phyloP scores from a whole-genome alignment of 1,140 invertebrate genomes.

The Schmidtea mediterranea region DNA sequence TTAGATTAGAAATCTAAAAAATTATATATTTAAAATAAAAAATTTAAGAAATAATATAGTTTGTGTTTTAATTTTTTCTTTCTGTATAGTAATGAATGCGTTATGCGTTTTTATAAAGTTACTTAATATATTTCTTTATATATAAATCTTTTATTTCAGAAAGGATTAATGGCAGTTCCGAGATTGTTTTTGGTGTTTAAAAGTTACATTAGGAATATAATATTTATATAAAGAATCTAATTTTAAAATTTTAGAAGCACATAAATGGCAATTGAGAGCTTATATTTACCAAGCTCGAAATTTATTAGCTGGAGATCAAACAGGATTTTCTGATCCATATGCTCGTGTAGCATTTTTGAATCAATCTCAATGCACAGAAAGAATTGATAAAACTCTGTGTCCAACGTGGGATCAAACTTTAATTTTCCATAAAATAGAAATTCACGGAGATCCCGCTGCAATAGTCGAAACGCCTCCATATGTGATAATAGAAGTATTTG shows the following conservation, averaged over 20 bases:
- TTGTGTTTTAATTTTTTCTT: no score
- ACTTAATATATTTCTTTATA: no score
- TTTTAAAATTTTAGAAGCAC: slow-evolving; percentile 10
- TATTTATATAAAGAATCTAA: no score
- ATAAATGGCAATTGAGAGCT: slow-evolving; percentile 44
- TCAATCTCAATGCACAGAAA: slow-evolving; percentile 42
- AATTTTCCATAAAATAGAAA: slow-evolving; percentile 42
- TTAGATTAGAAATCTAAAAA: no score
- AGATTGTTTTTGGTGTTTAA: no score
- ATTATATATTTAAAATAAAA: no score
- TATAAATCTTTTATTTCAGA: no score
- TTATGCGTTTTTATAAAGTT: no score
- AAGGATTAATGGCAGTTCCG: no score
- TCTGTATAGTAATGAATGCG: no score
- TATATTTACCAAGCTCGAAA: slow-evolving; percentile 58
- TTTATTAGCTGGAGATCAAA: slow-evolving; percentile 50
- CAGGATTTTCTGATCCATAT: slow-evolving; percentile 53
- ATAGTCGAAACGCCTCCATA: slow-evolving; percentile 45
- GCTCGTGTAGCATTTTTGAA: slow-evolving; percentile 45
- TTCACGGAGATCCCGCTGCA: slow-evolving; percentile 43
- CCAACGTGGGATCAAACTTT: slow-evolving; percentile 58
- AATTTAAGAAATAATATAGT: no score
- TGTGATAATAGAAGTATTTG: slow-evolving; percentile 52
- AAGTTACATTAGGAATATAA: no score
- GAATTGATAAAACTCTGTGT: slow-evolving; percentile 53